phyloP scores from a whole-genome alignment of 2,888 invertebrate genomes.

The Parnassius orleans region DNA sequence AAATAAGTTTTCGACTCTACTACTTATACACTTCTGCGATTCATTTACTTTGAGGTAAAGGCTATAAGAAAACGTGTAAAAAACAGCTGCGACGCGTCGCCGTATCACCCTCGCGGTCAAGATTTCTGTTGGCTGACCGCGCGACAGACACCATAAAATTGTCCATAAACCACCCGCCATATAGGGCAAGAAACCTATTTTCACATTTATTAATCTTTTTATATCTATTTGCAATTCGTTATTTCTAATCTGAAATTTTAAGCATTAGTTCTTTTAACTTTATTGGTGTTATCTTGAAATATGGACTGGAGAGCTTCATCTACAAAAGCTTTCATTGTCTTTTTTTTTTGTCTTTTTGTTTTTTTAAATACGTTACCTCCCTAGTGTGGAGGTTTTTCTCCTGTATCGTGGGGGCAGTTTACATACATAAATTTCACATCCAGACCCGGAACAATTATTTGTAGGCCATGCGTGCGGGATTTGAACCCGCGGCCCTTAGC shows the following conservation, averaged over 20 bases:
- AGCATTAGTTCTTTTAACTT: too few relatives aligned
- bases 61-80: slow-evolving; percentile 77
- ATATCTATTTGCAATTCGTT: slow-evolving; percentile 40
- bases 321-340: not conserved
- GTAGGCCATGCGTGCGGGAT: too few relatives aligned
- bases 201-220: slow-evolving; percentile 55
- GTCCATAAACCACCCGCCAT: slow-evolving; percentile 62
- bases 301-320: not conserved
- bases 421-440: too few relatives aligned
- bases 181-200: slow-evolving; percentile 42
- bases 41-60: slow-evolving; percentile 55
- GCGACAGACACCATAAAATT: slow-evolving; percentile 58
- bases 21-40: slow-evolving; percentile 33
- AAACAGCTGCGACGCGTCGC: slow-evolving; percentile 80
- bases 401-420: too few relatives aligned
- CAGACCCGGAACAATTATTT: too few relatives aligned
- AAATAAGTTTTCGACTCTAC: not conserved
- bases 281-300: too few relatives aligned
- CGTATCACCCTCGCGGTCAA: slow-evolving; percentile 69
- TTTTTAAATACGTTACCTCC: too few relatives aligned
- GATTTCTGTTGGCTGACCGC: slow-evolving; percentile 60
- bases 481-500: too few relatives aligned
- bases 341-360: too few relatives aligned
- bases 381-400: too few relatives aligned
- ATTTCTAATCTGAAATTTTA: slow-evolving; percentile 28